Evolutionary conservation across 1,140 invertebrate genomes (phyloP).

Genomic region (Geopemphigus sp.): DNA sequence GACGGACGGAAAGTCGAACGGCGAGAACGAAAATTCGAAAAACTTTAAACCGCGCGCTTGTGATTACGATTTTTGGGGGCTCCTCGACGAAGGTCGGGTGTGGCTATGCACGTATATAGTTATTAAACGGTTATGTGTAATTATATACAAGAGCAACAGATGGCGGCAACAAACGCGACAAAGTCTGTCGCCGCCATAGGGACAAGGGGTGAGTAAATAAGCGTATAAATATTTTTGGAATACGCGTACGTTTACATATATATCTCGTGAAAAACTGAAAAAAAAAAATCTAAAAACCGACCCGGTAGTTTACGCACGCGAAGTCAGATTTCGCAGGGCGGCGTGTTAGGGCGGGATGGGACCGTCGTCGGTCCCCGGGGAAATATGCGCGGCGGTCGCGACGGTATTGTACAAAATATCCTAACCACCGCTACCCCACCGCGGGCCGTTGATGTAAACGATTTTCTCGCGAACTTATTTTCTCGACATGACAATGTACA

Average conservation of each 20-base stretch:
- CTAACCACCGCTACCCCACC: background rate
- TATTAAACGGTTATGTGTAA: too few relatives aligned
- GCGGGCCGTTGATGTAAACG: background rate
- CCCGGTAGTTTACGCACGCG: background rate
- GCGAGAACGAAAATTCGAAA: too few relatives aligned
- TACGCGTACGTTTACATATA: background rate
- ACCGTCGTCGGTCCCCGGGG: background rate
- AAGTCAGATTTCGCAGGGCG: background rate
- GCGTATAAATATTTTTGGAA: background rate
- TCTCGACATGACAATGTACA: background rate
- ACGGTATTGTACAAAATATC: background rate
- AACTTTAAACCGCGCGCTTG: too few relatives aligned
- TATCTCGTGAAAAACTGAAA: background rate
- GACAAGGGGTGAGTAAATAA: background rate
- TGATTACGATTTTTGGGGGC: too few relatives aligned
- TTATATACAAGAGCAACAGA: background rate
- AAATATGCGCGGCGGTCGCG: background rate
- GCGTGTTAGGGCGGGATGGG: too few relatives aligned
- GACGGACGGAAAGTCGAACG: too few relatives aligned
- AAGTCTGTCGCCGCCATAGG: background rate
- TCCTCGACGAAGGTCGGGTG: too few relatives aligned
- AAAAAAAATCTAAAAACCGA: background rate
- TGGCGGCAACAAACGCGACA: background rate
- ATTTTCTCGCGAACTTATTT: conserved; percentile 5
- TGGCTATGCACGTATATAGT: background rate